Base-by-base conservation (phyloP, 2,113 vertebrate genomes). In the Dolichallabes microphthalmus region DNA sequence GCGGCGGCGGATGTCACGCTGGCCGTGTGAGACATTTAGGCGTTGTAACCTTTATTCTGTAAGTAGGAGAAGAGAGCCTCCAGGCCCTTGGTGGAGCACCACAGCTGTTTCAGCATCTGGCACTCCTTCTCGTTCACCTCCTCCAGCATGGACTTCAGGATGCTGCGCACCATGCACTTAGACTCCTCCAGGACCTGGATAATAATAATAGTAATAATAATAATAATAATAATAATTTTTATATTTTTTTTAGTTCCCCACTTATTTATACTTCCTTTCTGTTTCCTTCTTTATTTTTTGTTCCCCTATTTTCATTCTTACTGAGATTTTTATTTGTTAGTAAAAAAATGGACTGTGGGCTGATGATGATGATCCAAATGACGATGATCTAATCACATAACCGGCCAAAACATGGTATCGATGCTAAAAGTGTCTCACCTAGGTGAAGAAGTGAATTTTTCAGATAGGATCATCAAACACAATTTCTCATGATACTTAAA, bases 71-170 rank as follows among this genome's bases (percentile, higher is more conserved):
- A 98, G 52, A 99, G 94, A 0, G 98, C 97, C 89, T 99, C 98
- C 86, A 98, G 94, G 93, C 97, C 97, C 93, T 98, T 98, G 90
- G 97, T 97, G 86, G 97, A 98, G 82, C 97, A 97, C 96, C 97
- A 98, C 84, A 98, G 95, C 90, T 99, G 97, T 88, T 96, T 98
- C 82, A 98, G 92, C 96, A 98, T 98, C 93, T 97, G 93, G 89
- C 97, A 98, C 90, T 99, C 97, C 45, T 97, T 97, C 88, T 98
- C 97, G 0, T 99, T 98, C 88, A 99, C 98, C 3, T 98, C 97
- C 91, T 98, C 97, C 76, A 99, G 94, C 53, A 96, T 94, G 0
- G 97, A 96, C 91, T 96, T 96, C 89, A 99, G 91, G 90, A 98
- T 96, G 87, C 98, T 97, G 82, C 98, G 94, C 53, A 98, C 90